These are phyloP conservation scores for Notechis scutatus DNA, from an alignment of 2,113 vertebrate genomes.

Conservation along the genomic window DNA sequence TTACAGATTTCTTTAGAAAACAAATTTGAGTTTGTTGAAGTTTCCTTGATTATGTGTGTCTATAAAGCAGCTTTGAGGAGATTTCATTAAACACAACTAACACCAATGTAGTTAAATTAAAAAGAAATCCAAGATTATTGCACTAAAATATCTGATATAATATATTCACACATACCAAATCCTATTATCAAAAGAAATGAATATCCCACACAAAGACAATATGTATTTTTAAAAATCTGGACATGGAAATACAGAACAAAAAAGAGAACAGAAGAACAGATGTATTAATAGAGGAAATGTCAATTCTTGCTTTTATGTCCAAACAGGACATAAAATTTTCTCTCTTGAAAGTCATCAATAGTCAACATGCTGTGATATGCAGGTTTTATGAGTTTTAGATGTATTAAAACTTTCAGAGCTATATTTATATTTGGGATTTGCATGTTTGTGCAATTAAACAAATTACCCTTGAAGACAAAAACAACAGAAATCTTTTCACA, in stretches of 20 bases:
- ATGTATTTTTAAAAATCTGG: not conserved
- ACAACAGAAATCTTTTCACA: not conserved
- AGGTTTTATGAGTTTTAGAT: not conserved
- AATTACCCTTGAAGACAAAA: not conserved
- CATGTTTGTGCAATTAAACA: not conserved
- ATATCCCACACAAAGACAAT: not conserved
- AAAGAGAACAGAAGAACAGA: not conserved
- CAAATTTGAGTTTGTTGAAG: not conserved
- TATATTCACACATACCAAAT: slow-evolving; percentile 23
- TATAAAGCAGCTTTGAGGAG: not conserved
- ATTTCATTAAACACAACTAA: slow-evolving; percentile 6
- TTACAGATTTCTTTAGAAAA: not conserved
- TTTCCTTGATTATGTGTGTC: not conserved
- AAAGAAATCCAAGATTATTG: slow-evolving; percentile 34
- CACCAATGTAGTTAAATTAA: slow-evolving; percentile 19
- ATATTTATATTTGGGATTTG: not conserved
- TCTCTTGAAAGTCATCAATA: not conserved
- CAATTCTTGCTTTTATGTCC: slow-evolving; percentile 6
- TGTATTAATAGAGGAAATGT: not conserved
- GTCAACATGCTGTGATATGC: not conserved
- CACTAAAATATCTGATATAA: not conserved
- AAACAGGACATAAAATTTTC: not conserved
- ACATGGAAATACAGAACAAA: not conserved
- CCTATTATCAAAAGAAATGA: slow-evolving; percentile 25
- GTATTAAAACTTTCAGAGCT: not conserved